Percentiles rank a stretch among this genome's conserved stretches.
These are phyloP conservation scores for Cardiocondyla obscurior DNA, from an alignment of 1,140 invertebrate genomes.

Conservation along the genomic window DNA sequence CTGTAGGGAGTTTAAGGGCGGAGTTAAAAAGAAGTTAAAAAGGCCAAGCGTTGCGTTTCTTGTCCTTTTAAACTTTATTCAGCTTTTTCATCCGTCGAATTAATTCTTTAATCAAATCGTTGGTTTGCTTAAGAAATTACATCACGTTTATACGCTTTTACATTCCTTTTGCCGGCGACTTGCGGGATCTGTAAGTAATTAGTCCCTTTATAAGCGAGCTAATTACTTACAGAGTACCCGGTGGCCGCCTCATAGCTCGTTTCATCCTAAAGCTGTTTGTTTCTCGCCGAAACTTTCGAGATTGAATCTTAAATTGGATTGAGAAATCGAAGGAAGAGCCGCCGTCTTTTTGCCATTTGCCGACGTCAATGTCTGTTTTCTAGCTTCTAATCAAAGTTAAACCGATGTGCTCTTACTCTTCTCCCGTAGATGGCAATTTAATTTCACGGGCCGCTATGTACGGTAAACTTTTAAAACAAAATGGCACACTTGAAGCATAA, in stretches of 20 bases:
- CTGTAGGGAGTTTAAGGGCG: neutral
- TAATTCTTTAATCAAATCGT: neutral
- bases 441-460: conserved; percentile 18
- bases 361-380: conserved; percentile 8
- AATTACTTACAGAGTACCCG: conserved; percentile 39
- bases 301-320: conserved; percentile 59
- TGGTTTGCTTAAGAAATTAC: conserved; percentile 36
- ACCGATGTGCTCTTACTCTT: neutral
- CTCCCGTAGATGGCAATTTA: conserved; percentile 6
- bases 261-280: conserved; percentile 47
- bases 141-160: conserved; percentile 22
- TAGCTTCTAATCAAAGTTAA: conserved; percentile 35
- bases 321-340: conserved; percentile 17
- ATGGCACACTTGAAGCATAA: neutral
- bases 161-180: neutral
- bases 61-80: neutral
- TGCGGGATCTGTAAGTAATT: conserved; percentile 47
- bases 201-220: conserved; percentile 34
- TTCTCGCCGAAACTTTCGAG: conserved; percentile 51
- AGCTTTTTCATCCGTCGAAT: neutral
- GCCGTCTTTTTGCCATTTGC: conserved; percentile 24
- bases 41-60: neutral
- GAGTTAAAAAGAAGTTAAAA: neutral
- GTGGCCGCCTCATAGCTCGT: conserved; percentile 24
- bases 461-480: neutral